A percentile compares a stretch with the other conserved stretches of the same genome.
These are phyloP conservation scores for Sceloporus tristichus DNA, from an alignment of 2,113 vertebrate species.

Conservation along the genomic window DNA sequence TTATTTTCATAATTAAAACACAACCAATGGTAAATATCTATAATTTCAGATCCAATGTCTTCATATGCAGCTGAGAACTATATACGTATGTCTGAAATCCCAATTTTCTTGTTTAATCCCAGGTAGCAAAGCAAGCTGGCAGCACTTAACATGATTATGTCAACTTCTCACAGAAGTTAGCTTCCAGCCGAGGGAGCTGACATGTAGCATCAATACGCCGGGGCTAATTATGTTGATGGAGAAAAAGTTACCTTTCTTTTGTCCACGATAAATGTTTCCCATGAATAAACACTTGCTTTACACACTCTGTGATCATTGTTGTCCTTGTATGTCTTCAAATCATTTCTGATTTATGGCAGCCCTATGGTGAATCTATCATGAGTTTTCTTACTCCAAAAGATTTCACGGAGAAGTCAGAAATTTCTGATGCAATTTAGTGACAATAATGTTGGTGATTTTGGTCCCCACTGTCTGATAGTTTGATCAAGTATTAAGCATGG, in stretches of 20 bases:
- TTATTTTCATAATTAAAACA: conserved; percentile 71
- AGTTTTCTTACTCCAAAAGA: conserved; percentile 53
- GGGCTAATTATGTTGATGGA: conserved; percentile 75
- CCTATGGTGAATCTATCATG: no score
- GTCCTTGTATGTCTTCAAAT: no score
- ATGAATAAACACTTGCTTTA: conserved; percentile 62
- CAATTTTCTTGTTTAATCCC: conserved; percentile 72
- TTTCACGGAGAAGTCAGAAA: conserved; percentile 59
- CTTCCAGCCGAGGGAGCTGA: conserved; percentile 72
- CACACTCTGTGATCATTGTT: conserved; percentile 45
- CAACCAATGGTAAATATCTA: conserved; percentile 71
- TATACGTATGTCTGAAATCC: conserved; percentile 53
- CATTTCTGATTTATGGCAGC: no score
- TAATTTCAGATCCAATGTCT: conserved; percentile 49
- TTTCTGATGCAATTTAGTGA: conserved; percentile 64
- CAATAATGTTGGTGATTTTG: conserved; percentile 52
- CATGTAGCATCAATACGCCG: conserved; percentile 64
- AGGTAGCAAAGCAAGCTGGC: conserved; percentile 65
- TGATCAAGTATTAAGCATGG: conserved; percentile 52
- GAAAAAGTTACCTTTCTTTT: conserved; percentile 69
- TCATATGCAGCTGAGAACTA: conserved; percentile 53
- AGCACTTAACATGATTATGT: conserved; percentile 77
- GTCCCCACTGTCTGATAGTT: conserved; percentile 50
- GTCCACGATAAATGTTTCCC: conserved; percentile 60
- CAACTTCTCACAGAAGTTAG: conserved; percentile 75